Percentiles rank a stretch among this genome's conserved stretches.
Conservation (phyloP, 2,797 vertebrate species). For the Myiotriccus ornatus region DNA sequence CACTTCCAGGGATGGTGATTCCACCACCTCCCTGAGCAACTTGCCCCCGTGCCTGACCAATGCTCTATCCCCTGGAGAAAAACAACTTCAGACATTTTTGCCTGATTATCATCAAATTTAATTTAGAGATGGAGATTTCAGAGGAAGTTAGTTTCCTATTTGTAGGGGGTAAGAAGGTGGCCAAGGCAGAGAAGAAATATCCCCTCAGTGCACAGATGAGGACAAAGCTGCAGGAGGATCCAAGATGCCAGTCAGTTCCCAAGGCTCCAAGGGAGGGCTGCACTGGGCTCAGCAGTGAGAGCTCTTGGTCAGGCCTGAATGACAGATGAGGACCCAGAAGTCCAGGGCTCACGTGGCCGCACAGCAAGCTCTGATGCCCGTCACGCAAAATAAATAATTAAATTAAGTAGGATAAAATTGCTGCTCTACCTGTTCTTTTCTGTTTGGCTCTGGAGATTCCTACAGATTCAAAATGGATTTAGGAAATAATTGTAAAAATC, state of each 20-base stretch:
- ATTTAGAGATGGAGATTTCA: neutral
- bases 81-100: neutral
- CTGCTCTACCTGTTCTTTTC: neutral
- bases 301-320: neutral
- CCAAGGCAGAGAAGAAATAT: neutral
- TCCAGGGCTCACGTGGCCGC: neutral
- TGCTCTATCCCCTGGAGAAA: neutral
- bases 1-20: neutral
- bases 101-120: neutral
- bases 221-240: neutral
- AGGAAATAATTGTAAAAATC: conserved; percentile 29
- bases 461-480: neutral
- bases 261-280: neutral
- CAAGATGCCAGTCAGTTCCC: neutral
- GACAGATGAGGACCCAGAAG: neutral
- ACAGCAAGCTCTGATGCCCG: neutral
- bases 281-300: fast-evolving
- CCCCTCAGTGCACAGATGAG: neutral
- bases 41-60: neutral
- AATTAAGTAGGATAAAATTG: neutral
- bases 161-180: neutral
- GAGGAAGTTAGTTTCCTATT: neutral
- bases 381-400: neutral
- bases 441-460: neutral
- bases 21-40: neutral